Conservation (phyloP, 2,113 vertebrate genomes). For the Microcebus ravelobensis region DNA sequence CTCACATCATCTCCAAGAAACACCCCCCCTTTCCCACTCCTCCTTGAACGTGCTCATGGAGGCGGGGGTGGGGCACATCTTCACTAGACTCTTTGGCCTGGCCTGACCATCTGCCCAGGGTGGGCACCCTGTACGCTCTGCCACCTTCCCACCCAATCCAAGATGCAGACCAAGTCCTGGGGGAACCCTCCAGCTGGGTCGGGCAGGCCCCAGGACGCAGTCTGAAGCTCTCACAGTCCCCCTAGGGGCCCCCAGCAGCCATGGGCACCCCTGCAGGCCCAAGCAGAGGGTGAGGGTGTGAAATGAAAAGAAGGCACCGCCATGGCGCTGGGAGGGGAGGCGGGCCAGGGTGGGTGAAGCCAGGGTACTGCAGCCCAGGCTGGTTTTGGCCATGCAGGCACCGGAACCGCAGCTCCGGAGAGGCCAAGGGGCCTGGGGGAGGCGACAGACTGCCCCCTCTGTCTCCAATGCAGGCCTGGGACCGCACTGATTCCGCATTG, state of each 20-base stretch:
- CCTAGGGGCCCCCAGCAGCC: background rate
- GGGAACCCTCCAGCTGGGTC: background rate
- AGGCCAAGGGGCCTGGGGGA: background rate
- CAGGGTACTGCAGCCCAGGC: constrained; percentile 8
- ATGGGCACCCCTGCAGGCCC: background rate
- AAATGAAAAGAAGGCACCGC: background rate
- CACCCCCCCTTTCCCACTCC: background rate
- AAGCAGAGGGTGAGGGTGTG: background rate
- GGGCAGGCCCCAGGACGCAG: background rate
- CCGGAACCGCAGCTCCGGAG: background rate
- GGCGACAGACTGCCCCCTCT: background rate
- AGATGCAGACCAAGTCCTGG: background rate
- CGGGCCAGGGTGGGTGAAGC: background rate
- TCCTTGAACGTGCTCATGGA: background rate
- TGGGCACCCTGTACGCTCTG: background rate
- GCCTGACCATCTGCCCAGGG: background rate
- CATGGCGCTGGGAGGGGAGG: background rate
- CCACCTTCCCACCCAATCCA: background rate
- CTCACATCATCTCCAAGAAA: background rate
- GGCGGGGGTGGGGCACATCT: accelerated
- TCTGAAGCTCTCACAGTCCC: background rate
- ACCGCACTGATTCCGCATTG: constrained; percentile 39
- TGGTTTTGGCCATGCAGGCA: background rate
- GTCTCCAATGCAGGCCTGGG: background rate
- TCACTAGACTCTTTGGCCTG: background rate